Conservation (phyloP, 35 echinoderm and acorn worm species). For the Anneissia japonica region DNA sequence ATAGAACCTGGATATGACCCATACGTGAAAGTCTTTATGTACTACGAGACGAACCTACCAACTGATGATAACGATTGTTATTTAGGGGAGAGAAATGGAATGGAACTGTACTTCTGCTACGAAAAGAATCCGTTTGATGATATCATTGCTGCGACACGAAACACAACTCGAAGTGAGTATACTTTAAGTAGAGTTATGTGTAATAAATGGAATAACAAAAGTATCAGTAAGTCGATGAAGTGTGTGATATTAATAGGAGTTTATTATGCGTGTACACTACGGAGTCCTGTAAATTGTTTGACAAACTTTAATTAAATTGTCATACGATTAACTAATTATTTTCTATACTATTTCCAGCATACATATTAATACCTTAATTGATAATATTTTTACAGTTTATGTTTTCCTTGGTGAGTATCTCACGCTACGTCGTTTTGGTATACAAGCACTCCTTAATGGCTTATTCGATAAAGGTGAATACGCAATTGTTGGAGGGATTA, state of each 20-base stretch:
- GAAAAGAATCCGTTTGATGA: constrained; percentile 43
- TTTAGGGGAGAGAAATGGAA: background rate
- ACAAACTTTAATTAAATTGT: no score
- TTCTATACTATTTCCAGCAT: no score
- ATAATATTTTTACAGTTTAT: constrained; percentile 74
- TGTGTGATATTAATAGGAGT: no score
- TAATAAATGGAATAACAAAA: no score
- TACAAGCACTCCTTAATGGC: constrained; percentile 33
- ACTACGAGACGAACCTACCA: background rate
- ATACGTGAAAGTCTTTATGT: background rate
- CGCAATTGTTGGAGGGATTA: constrained; percentile 28
- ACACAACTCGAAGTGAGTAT: constrained; percentile 48
- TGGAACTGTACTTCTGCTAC: background rate
- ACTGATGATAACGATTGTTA: background rate
- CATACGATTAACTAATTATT: no score
- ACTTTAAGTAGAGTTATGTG: no score
- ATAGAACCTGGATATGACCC: constrained; percentile 48
- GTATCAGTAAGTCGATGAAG: no score
- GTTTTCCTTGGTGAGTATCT: constrained; percentile 58
- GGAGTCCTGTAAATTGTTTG: no score
- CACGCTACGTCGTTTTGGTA: constrained; percentile 52
- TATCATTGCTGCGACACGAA: constrained; percentile 48
- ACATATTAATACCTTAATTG: no score
- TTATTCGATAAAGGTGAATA: constrained; percentile 57
- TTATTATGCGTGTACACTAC: no score